Evolutionary conservation across 2,797 vertebrate genomes (phyloP), one percentile per base, ranked within the genome.

Genomic region (Melanotaenia parkinsoni): DNA sequence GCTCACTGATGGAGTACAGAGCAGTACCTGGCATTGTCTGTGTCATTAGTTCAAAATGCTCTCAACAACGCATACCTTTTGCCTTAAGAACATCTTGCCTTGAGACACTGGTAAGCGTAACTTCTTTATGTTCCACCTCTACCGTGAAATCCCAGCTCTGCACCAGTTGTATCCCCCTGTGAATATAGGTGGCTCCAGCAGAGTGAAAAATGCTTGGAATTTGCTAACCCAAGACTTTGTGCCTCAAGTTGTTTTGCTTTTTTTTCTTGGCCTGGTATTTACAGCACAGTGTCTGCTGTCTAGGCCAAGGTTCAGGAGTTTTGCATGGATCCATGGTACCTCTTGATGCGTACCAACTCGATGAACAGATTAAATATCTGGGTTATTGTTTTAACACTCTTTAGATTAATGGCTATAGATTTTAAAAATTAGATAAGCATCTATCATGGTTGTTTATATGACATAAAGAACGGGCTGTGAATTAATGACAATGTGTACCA

Each of bases 181-280:
- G 86, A 86, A 81, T 86, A 76, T 83, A 92, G 90, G 88, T 93
- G 85, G 81, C 86, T 91, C 89, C 85, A 91, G 88, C 83, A 65
- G 79, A 91, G 86, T 76, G 69, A 94, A 88, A 93, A 93, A 94
- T 94, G 90, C 84, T 76, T 90, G 91, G 94, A 95, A 95, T 94
- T 92, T 93, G 90, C 91, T 90, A 91, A 91, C 88, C 83, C 80
- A 91, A 86, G 89, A 90, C 87, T 92, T 89, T 83, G 90, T 88
- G 91, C 90, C 91, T 92, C 87, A 88, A 90, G 88, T 92, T 93
- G 88, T 89, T 91, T 84, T 71, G 84, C 54, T 81, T 91, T 90
- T 87, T 72, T 60, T 54, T 33, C 74, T 69, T 68, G 69, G 74
- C 58, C 45, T 89, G 80, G 90, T 89, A 87, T 92, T 90, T 91